A percentile compares a stretch with the other conserved stretches of the same genome.
Evolutionary conservation across 2,113 vertebrate genomes (phyloP).

Genomic region (Corynorhinus townsendii): DNA sequence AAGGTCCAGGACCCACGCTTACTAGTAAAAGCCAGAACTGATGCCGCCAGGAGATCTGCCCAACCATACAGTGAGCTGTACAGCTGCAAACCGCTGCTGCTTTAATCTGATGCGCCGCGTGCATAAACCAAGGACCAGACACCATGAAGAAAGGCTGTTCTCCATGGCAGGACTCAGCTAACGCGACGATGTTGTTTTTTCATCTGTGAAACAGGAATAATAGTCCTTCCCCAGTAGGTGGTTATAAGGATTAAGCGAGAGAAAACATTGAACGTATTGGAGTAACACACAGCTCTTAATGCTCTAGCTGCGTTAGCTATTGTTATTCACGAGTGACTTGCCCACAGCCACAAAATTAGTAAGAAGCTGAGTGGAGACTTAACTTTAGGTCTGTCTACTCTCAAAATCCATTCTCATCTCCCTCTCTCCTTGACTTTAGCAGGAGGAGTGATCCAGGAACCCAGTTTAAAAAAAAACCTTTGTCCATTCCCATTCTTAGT

Average conservation of each 20-base stretch:
- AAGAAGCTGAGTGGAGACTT: not conserved
- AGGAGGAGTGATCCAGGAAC: not conserved
- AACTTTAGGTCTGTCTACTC: not conserved
- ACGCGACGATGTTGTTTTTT: not conserved
- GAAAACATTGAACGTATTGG: not conserved
- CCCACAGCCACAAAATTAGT: not conserved
- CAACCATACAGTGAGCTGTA: too few relatives aligned
- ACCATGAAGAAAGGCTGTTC: not conserved
- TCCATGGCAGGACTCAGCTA: not conserved
- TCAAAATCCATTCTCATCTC: not conserved
- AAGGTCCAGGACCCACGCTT: not conserved
- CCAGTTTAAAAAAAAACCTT: conserved; percentile 18
- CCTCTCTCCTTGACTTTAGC: not conserved
- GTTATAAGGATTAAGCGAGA: not conserved
- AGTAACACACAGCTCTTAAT: not conserved
- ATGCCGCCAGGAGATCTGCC: not conserved
- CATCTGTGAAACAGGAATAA: not conserved
- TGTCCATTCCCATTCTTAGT: not conserved
- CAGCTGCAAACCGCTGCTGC: not conserved
- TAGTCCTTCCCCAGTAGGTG: not conserved
- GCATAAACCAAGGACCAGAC: not conserved
- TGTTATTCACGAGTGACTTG: not conserved
- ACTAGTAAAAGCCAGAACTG: not conserved
- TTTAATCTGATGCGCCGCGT: not conserved
- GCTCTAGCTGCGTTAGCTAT: not conserved